These are phyloP conservation scores for Mesocentrotus franciscanus DNA, from an alignment of 53 echinoderm and acorn worm genomes.

Conservation along the genomic window DNA sequence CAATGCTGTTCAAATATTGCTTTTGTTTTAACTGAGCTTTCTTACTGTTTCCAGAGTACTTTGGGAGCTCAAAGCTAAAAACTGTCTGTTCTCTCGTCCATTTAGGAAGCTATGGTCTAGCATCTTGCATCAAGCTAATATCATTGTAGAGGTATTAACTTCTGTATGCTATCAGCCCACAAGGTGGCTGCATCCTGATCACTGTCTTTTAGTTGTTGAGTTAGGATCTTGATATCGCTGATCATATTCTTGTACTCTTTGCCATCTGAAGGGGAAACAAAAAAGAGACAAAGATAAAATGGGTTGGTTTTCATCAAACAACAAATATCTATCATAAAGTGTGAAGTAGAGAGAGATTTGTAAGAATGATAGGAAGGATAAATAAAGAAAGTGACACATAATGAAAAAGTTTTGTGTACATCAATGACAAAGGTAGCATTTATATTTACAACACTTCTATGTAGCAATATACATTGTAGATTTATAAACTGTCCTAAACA, in stretches of 20 bases:
- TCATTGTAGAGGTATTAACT: constrained; percentile 31
- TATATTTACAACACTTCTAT: no score
- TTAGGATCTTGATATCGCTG: background rate
- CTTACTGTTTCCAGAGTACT: background rate
- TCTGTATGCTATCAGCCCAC: background rate
- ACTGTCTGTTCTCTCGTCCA: background rate
- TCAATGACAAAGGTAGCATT: no score
- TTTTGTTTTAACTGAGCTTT: background rate
- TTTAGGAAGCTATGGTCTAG: background rate
- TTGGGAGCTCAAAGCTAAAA: background rate
- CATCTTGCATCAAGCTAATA: background rate
- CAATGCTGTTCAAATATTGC: background rate
- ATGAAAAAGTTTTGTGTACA: no score
- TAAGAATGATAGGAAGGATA: no score
- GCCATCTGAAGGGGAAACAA: background rate
- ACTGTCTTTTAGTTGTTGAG: constrained; percentile 11
- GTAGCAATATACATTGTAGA: no score
- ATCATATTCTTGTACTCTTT: constrained; percentile 41
- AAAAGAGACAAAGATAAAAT: background rate
- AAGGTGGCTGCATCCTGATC: background rate
- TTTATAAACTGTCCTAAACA: no score
- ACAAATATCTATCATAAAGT: no score
- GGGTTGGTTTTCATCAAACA: background rate
- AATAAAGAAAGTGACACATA: no score
- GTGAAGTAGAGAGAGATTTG: no score